Evolutionary conservation across 2,113 vertebrate species (phyloP), one percentile per base, ranked within the genome.

Genomic region (Phrynosoma blainvillii): DNA sequence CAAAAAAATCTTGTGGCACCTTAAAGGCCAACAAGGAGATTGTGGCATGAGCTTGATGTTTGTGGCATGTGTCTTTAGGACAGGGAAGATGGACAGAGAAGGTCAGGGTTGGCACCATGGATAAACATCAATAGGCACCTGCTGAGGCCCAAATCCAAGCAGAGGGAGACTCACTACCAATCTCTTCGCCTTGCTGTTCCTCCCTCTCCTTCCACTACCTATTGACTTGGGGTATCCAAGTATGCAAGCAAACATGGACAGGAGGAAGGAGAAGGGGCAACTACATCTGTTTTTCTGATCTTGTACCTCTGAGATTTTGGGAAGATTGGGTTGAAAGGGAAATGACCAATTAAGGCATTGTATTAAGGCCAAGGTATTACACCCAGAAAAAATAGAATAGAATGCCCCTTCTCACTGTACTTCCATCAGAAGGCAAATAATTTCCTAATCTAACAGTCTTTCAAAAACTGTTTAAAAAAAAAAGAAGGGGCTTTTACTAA

Each of bases 1-100:
- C 23, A 90, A 70, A 36, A 36, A 68, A 87, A 91, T 89, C 66
- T 20, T 8, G 42, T 83, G 81, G 59, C 73, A 78, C 23, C 73
- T 84, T 83, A 54, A 78, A 77, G 74, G 21, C 73, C 36, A 40
- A 78, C 30, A 68, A 25, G 74, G 52, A 6, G 20, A 16, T 12
- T 21, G 11, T n/a, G 84, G 27, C 62, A 68, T 10, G 8, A 32
- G 30, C 18, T 70, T 66, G 81, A 36, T 54, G 42, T 59, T 13
- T 52, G 12, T 59, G 6, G 62, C 8, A 65, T 73, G 68, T 54
- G 16, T 54, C 47, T 42, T 30, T 83, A 74, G 20, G 23, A 27
- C 25, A 59, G 56, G 25, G 52, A 47, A 25, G 7, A 13, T 32
- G 23, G 73, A 30, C 5, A 77, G 23, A 21, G 59, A 14, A 70